These are phyloP conservation scores for Microtus oregoni DNA, from an alignment of 2,113 vertebrate genomes.

Conservation along the genomic window DNA sequence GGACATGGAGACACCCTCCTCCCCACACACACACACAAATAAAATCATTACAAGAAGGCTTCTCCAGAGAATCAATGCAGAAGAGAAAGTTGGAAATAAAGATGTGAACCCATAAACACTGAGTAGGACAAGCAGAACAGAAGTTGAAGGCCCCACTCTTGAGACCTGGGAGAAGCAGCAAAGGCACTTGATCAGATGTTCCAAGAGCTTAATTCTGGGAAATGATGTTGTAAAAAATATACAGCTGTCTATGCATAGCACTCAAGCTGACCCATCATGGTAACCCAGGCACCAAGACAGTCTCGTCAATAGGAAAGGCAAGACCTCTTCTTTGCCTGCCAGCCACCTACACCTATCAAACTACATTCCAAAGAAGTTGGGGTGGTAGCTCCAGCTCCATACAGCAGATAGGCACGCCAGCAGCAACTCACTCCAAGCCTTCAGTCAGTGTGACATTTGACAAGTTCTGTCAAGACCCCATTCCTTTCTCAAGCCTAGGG, in stretches of 20 bases:
- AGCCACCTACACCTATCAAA: neutral
- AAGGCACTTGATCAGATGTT: neutral
- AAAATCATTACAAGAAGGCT: neutral
- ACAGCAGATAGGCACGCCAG: no score
- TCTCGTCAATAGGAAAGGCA: neutral
- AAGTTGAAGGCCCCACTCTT: neutral
- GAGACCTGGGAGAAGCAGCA: neutral
- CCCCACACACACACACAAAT: neutral
- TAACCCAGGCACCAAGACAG: rapidly evolving
- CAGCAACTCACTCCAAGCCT: neutral
- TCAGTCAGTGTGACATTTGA: neutral
- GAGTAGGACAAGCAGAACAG: neutral
- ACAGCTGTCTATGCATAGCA: neutral
- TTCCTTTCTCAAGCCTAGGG: neutral
- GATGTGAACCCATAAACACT: neutral
- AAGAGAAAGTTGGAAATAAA: neutral
- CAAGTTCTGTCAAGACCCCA: neutral
- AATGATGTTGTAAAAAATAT: neutral
- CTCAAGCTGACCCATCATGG: neutral
- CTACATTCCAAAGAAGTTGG: neutral
- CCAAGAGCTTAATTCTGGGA: neutral
- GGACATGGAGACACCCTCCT: neutral
- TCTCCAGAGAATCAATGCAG: neutral
- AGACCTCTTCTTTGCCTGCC: neutral
- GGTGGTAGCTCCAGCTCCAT: neutral